Conservation (phyloP, 2,113 vertebrate genomes). For the Speoplatyrhinus poulsoni region DNA sequence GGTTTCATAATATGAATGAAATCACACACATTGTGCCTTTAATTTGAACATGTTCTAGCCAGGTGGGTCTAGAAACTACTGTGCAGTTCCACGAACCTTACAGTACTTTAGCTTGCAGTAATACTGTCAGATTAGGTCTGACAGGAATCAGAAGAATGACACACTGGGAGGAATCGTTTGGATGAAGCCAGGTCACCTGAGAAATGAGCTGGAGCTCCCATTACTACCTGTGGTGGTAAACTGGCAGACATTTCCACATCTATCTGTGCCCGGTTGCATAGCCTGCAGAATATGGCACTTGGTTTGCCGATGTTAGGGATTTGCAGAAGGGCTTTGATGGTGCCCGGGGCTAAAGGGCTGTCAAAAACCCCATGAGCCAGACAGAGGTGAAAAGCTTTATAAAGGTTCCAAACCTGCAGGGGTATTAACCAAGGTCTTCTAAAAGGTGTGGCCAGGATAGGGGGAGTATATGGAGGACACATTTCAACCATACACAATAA, state of each 20-base stretch:
- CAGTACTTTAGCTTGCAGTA: slow-evolving; percentile 45
- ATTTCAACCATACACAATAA: no score
- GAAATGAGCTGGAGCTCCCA: slow-evolving; percentile 49
- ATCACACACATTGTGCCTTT: no score
- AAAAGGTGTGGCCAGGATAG: no score
- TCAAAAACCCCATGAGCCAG: slow-evolving; percentile 43
- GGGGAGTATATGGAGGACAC: no score
- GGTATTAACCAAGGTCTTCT: no score
- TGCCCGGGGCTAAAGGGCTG: slow-evolving; percentile 35
- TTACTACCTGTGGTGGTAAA: slow-evolving; percentile 67
- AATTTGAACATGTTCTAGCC: no score
- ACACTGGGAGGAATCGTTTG: slow-evolving; percentile 33
- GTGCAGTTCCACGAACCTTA: slow-evolving; percentile 20
- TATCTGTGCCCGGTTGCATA: slow-evolving; percentile 45
- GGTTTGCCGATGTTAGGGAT: slow-evolving; percentile 45
- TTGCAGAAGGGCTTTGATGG: slow-evolving; percentile 55
- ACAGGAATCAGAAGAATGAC: slow-evolving; percentile 49
- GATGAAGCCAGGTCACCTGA: slow-evolving; percentile 51
- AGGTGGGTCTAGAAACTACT: slow-evolving; percentile 4
- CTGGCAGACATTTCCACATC: slow-evolving; percentile 53
- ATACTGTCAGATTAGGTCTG: slow-evolving; percentile 49
- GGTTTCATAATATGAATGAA: no score
- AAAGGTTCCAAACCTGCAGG: slow-evolving; percentile 46
- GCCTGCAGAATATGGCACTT: slow-evolving; percentile 42
- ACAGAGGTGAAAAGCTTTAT: slow-evolving; percentile 31